Base-by-base conservation (phyloP, 2,113 vertebrate species). In the Gallinago media region DNA sequence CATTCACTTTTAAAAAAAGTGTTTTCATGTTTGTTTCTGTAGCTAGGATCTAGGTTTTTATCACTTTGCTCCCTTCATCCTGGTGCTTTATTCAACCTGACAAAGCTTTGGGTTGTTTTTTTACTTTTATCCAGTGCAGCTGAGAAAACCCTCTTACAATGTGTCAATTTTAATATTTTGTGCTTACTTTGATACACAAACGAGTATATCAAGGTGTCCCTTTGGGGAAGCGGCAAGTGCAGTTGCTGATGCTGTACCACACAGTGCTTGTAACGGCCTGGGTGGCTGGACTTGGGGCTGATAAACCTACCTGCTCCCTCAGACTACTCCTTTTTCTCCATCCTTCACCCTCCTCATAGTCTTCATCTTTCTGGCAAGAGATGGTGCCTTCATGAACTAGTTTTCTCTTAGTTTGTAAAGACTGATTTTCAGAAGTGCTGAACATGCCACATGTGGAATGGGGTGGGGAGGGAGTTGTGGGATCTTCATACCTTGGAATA, bases 101-200 rank as follows among this genome's bases (percentile, higher is more conserved):
- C 92, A 96, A 94, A 94, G 71, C 91, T 91, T 85, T 7, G 0
- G 44, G 42, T 17, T 50, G 38, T 93, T 54, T 15, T 10, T 38
- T 77, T 27, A 54, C 55, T 84, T 93, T 93, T 89, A 76, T 86
- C 80, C 80, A 78, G 68, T 71, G 46, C 68, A 95, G 68, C 47
- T 61, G 92, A 93, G 85, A 96, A 95, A 96, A 95, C 74, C 20
- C 31, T 93, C 74, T 93, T 73, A 76, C 74, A 76, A 62, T 25
- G 36, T 94, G 93, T 93, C 91, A 70, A 85, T 97, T 96, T 96
- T 89, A 96, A 93, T 96, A 94, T 96, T 92, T 38, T 38, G 11
- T 96, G 49, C 83, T 88, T 96, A 46, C 31, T 96, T 87, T n/a
- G 7, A 40, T 44, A 55, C 58, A 76, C 36, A 42, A 72, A 92